Percentiles rank a stretch among this genome's conserved stretches.
Evolutionary conservation across 2,113 vertebrate genomes (phyloP).

Genomic region (Petrocephalus microphthalmus): DNA sequence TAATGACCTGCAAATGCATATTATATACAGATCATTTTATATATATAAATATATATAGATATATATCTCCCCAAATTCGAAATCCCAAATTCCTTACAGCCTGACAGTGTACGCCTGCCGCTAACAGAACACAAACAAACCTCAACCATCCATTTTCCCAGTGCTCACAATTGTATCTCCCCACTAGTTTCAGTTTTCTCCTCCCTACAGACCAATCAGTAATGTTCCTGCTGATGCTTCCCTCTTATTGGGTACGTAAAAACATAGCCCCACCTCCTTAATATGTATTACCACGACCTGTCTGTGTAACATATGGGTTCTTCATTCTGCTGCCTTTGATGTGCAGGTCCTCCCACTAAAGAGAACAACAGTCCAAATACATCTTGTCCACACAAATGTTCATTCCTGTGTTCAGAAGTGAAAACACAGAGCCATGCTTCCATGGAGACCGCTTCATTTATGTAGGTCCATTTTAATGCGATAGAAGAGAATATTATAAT

Average conservation of each 20-base stretch:
- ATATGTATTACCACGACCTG: neutral
- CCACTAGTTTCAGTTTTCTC: neutral
- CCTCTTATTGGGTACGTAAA: neutral
- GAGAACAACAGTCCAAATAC: neutral
- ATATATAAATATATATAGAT: too few relatives aligned
- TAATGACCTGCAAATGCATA: neutral
- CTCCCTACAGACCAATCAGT: neutral
- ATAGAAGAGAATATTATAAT: conserved; percentile 13
- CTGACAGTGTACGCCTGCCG: neutral
- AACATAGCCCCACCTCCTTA: neutral
- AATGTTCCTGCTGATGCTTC: neutral
- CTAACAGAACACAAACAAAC: neutral
- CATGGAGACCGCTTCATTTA: conserved; percentile 1
- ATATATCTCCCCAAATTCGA: neutral
- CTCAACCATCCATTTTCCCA: neutral
- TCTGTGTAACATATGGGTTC: neutral
- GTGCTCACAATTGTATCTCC: neutral
- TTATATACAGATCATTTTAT: neutral
- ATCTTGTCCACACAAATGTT: neutral
- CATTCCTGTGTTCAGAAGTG: neutral
- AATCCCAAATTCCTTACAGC: neutral
- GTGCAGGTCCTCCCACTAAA: neutral
- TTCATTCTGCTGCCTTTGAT: neutral
- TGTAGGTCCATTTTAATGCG: conserved; percentile 7
- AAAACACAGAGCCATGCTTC: neutral